Conservation (phyloP, 2,888 invertebrate genomes). For the Tipula unca region DNA sequence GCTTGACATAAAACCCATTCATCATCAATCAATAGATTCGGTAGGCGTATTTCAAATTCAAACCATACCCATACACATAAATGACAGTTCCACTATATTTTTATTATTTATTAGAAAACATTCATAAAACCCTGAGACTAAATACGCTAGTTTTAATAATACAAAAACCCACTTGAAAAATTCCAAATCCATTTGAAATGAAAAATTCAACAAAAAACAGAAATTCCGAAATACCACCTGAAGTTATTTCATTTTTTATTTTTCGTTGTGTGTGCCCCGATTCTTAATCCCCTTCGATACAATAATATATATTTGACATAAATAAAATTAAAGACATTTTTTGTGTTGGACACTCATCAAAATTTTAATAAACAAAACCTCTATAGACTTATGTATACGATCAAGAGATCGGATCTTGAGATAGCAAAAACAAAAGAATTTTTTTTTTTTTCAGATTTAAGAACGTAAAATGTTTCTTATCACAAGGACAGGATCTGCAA, state of each 20-base stretch:
- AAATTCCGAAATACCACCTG: neutral
- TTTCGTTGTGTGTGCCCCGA: neutral
- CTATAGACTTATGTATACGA: neutral
- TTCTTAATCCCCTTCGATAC: neutral
- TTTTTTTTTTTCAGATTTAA: neutral
- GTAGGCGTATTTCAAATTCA: neutral
- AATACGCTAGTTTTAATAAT: neutral
- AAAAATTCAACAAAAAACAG: too few species aligned
- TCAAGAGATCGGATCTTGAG: neutral
- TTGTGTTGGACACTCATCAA: slow-evolving; percentile 10
- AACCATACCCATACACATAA: too few species aligned
- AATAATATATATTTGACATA: slow-evolving; percentile 1
- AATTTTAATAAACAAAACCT: neutral
- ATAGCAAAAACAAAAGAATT: slow-evolving; percentile 16
- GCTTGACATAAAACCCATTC: neutral
- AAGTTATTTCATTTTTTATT: neutral
- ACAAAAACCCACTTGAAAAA: slow-evolving; percentile 8
- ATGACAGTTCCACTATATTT: neutral
- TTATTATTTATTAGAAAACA: neutral
- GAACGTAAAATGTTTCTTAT: neutral
- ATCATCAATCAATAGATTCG: neutral
- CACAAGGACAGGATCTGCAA: slow-evolving; percentile 14
- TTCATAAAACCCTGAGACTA: neutral
- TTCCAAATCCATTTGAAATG: neutral
- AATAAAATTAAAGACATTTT: neutral